A percentile compares a stretch with the other conserved stretches of the same genome.
Evolutionary conservation across 2,113 vertebrate genomes (phyloP).

Genomic region (Grantiella picta): DNA sequence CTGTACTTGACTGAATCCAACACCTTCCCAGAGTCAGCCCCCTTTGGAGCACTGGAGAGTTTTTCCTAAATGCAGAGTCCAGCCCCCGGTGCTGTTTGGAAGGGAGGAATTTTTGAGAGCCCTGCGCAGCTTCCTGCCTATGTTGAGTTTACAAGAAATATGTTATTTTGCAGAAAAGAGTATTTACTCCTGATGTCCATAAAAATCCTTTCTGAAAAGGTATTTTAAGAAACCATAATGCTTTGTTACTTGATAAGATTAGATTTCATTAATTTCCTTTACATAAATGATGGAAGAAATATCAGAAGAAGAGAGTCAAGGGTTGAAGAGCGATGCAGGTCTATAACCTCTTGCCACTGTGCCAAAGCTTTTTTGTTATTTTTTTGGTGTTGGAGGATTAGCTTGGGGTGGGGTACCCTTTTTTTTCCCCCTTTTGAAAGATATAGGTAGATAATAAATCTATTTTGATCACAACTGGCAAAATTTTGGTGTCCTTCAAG

Average conservation of each 20-base stretch:
- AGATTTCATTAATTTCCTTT: not conserved
- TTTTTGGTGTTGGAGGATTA: not conserved
- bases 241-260: not conserved
- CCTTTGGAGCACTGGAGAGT: not conserved
- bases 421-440: not conserved
- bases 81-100: not conserved
- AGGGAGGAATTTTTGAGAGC: not conserved
- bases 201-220: not conserved
- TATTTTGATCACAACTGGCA: not conserved
- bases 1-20: not conserved
- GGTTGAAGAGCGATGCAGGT: not conserved
- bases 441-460: not conserved
- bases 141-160: not conserved
- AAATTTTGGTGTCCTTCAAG: not conserved
- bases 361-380: not conserved
- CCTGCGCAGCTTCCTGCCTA: not conserved
- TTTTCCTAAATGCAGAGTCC: not conserved
- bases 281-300: not conserved
- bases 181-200: not conserved
- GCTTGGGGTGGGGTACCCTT: not conserved
- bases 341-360: not conserved
- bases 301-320: not conserved
- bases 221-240: not conserved
- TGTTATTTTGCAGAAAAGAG: not conserved
- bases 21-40: not conserved